phyloP scores from a whole-genome alignment of 1,140 invertebrate genomes.

The Brevipalpus yothersi region DNA sequence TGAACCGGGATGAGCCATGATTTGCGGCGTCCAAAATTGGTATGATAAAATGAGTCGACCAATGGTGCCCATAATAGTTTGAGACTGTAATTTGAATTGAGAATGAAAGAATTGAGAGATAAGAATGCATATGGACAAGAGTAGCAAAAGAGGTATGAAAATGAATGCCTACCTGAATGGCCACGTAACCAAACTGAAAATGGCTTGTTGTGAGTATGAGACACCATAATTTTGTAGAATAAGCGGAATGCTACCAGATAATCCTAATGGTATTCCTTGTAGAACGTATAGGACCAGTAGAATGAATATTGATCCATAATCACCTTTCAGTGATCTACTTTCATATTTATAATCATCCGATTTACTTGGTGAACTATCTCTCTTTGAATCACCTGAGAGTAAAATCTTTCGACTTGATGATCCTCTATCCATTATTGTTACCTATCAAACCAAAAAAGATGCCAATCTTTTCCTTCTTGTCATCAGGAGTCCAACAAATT shows the following conservation, averaged over 20 bases:
- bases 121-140: background rate
- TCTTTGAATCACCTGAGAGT: no score
- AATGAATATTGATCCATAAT: constrained; percentile 35
- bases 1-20: constrained; percentile 90
- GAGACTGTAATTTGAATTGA: constrained; percentile 27
- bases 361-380: no score
- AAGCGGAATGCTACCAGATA: constrained; percentile 81
- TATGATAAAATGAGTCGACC: constrained; percentile 69
- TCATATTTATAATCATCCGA: no score
- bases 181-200: constrained; percentile 94
- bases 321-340: constrained; percentile 9
- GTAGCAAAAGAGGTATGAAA: background rate
- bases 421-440: no score
- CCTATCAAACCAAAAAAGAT: no score
- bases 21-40: constrained; percentile 67
- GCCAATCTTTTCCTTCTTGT: no score
- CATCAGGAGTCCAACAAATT: no score
- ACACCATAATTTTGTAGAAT: constrained; percentile 69
- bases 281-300: constrained; percentile 75
- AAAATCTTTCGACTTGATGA: no score
- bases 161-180: constrained; percentile 41
- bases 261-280: constrained; percentile 84
- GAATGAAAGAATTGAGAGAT: background rate
- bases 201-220: constrained; percentile 78
- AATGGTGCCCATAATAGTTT: constrained; percentile 95